phyloP scores from a whole-genome alignment of 2,113 vertebrate species.

The Merops nubicus region DNA sequence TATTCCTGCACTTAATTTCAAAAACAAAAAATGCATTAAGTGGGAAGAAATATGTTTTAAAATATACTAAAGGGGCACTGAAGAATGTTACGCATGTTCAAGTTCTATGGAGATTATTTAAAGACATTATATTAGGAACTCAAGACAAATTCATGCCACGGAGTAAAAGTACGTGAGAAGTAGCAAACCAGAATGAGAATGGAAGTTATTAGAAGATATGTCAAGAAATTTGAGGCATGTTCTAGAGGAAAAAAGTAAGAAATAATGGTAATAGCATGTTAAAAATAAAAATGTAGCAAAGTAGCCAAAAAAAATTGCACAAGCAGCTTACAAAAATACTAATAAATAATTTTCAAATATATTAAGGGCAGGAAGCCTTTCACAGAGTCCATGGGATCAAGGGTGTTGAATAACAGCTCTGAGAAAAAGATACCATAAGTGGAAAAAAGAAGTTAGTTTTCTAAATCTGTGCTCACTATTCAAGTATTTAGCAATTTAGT shows the following conservation, averaged over 20 bases:
- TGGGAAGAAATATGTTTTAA: background rate
- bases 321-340: background rate
- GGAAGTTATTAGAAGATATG: background rate
- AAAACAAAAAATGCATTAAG: background rate
- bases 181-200: background rate
- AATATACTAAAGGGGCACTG: background rate
- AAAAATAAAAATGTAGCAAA: background rate
- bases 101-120: background rate
- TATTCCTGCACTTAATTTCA: background rate
- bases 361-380: background rate
- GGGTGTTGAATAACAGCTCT: background rate
- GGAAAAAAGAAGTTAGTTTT: background rate
- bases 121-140: background rate
- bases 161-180: background rate
- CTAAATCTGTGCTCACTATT: background rate
- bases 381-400: background rate
- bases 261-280: background rate
- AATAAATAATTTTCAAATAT: background rate
- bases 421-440: background rate
- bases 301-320: background rate
- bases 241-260: background rate
- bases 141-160: background rate
- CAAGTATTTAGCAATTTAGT: background rate
- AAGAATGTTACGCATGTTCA: background rate
- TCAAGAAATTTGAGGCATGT: background rate